These are phyloP conservation scores for Ceratothoa steindachneri DNA, from an alignment of 2,888 invertebrate genomes.

Conservation along the genomic window DNA sequence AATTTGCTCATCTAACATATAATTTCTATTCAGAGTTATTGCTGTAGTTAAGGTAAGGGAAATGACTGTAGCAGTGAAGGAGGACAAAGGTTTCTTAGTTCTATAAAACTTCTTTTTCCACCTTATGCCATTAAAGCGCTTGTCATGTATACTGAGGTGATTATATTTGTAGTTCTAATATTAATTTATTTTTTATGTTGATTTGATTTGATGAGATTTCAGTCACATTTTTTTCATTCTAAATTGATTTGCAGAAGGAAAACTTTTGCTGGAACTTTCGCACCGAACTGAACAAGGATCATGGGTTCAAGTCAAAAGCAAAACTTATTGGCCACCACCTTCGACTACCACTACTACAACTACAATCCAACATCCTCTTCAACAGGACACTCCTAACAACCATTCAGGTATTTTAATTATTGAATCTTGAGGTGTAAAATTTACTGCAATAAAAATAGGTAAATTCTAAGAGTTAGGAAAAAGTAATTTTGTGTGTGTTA, in stretches of 20 bases:
- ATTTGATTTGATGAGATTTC: no score
- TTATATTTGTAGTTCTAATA: no score
- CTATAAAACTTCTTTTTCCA: no score
- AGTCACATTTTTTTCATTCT: no score
- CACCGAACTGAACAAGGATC: constrained; percentile 69
- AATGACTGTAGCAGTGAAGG: no score
- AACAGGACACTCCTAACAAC: constrained; percentile 33
- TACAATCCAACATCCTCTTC: constrained; percentile 32
- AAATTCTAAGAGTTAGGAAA: neutral
- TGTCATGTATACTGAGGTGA: no score
- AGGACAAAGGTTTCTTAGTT: no score
- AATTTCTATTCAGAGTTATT: no score
- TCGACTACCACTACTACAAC: constrained; percentile 34
- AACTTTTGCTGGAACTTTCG: constrained; percentile 80
- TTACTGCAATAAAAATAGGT: neutral
- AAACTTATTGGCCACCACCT: constrained; percentile 72
- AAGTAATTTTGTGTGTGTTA: neutral
- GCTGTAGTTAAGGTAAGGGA: no score
- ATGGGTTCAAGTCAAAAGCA: constrained; percentile 85
- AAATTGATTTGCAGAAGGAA: constrained; percentile 75
- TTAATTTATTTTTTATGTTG: no score
- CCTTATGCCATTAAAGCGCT: no score
- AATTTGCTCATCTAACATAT: no score
- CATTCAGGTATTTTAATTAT: constrained; percentile 25
- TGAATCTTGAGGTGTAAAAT: neutral